Base-by-base conservation (phyloP, 2,888 invertebrate species). In the Drosophila vallismaia region DNA sequence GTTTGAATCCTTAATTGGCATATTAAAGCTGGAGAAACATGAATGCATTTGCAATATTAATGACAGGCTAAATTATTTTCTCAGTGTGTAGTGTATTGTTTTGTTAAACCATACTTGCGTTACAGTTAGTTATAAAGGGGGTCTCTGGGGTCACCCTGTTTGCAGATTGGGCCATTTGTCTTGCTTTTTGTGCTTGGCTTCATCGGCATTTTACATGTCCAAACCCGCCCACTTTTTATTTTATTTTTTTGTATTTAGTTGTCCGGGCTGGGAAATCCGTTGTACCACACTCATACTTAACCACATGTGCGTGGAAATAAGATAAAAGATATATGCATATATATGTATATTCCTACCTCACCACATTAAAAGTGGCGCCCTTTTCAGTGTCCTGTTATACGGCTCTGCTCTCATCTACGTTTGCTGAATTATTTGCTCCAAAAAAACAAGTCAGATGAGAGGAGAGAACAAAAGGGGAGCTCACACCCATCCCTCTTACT, bases 361-460 rank as follows among this genome's bases (percentile, higher is more conserved):
- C 85, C 77, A 73, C 52, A 80, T 71, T 86, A 86, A 86, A 86
- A 88, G 88, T 84, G 84, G 85, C 84, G 79, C 86, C 79, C 71
- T 87, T 85, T 83, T 81, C 49, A 46, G 49, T 72, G 66, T 71
- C 57, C 51, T 67, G 55, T 51, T 52, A 71, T 53, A 56, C 60
- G 50, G 40, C 51, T 55, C 58, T 46, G 51, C 51, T 53, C 26
- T 42, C 19, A 45, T 51, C 46, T 44, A 31, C 28, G 78, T 66
- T 71, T 81, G 77, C 78, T 81, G 76, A 82, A 86, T 86, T 86
- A 84, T 86, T 84, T 86, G 87, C 85, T 73, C 76, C 71, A 76
- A 68, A 40, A 54, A 56, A 71, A 12, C 5, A 12, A 12, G 36
- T n/a, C 5, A 6, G 36, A 36, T 12, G 50, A 71, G 66, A 45